Evolutionary conservation across 1,140 invertebrate genomes (phyloP).

Genomic region (Drosophila subpulchrella): DNA sequence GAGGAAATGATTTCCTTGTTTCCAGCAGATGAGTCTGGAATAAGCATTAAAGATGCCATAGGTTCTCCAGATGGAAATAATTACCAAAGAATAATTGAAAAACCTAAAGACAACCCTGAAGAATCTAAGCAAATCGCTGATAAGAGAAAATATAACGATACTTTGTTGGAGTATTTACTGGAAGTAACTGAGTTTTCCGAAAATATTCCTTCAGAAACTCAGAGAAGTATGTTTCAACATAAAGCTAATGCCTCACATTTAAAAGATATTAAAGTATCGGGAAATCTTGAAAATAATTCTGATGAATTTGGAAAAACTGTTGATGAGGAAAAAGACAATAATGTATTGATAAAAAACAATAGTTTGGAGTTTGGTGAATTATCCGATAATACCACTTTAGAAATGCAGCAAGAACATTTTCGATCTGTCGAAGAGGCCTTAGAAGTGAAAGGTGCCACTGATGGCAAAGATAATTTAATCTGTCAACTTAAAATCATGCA

Average conservation of each 20-base stretch:
- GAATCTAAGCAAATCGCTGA: not conserved
- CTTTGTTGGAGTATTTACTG: not conserved
- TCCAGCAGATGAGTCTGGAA: not conserved
- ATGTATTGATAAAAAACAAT: not conserved
- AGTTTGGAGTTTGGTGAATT: constrained; percentile 4
- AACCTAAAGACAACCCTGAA: not conserved
- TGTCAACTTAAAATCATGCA: no score
- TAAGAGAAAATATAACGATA: not conserved
- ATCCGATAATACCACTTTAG: not conserved
- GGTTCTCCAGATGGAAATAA: not conserved
- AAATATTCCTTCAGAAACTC: no score
- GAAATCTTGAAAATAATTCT: not conserved
- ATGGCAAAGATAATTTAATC: no score
- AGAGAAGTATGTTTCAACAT: not conserved
- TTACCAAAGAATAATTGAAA: not conserved
- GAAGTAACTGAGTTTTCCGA: no score
- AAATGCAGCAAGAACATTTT: not conserved
- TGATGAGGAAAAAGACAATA: not conserved
- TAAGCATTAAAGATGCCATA: not conserved
- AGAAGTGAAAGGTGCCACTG: not conserved
- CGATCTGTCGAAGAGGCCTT: no score
- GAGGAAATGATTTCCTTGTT: not conserved
- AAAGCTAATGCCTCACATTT: not conserved
- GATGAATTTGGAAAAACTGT: not conserved
- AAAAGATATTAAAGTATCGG: not conserved